A percentile compares a stretch with the other conserved stretches of the same genome.
phyloP scores from a whole-genome alignment of 2,888 invertebrate species.

The Sturmia bella region DNA sequence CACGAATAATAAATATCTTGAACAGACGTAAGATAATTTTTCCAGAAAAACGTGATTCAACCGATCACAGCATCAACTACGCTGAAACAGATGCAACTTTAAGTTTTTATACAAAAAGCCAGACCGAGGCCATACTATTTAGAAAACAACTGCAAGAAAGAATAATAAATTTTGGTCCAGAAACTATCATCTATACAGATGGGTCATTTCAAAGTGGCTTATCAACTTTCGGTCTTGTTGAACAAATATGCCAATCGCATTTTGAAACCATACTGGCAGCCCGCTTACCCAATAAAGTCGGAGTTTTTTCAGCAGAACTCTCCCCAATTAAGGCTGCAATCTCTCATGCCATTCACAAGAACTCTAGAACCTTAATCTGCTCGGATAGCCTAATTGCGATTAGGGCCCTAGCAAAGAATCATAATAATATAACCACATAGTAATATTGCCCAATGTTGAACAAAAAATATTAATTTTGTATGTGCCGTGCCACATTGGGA shows the following conservation, averaged over 20 bases:
- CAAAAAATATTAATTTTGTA: too few relatives aligned
- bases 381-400: constrained; percentile 28
- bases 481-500: too few relatives aligned
- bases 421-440: too few relatives aligned
- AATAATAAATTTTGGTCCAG: background rate
- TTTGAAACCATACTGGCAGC: background rate
- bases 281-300: background rate
- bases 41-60: too few relatives aligned
- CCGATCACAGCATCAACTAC: too few relatives aligned
- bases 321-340: background rate
- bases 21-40: too few relatives aligned
- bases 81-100: constrained; percentile 1
- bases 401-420: background rate
- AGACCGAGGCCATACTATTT: too few relatives aligned
- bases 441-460: too few relatives aligned
- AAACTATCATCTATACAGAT: too few relatives aligned
- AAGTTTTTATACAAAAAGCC: background rate
- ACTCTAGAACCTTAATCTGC: constrained; percentile 8
- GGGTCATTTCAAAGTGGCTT: constrained; percentile 7
- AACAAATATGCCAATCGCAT: background rate
- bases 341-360: background rate
- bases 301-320: constrained; percentile 18
- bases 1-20: too few relatives aligned
- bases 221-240: constrained; percentile 2
- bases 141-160: background rate